Base-by-base conservation (phyloP, 2,888 invertebrate species). In the Lamellibrachia satsuma region DNA sequence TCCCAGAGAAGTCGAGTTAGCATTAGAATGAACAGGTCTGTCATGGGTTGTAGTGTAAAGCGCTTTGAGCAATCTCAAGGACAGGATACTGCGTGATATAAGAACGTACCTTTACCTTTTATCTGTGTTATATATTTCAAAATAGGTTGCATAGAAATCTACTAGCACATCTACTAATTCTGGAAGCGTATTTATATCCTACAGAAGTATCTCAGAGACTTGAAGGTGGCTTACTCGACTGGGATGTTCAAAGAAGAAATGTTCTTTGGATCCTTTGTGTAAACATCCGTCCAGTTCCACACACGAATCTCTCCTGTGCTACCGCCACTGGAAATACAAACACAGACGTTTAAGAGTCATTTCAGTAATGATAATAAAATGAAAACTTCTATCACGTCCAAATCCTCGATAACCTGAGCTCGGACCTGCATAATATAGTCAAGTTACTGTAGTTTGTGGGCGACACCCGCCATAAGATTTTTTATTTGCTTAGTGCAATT, bases 251-350 rank as follows among this genome's bases (percentile, higher is more conserved):
- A 75, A 22, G 75, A 75, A 75, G 75, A 75, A 75, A 75, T 97
- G 0, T 97, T 97, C 92, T 97, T 97, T 8, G 98, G 97, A 90
- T 97, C 97, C 75, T 75, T 75, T 75, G 75, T 75, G 75, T 75
- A 75, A 75, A 75, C 75, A 75, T 75, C 75, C 96, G 98, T 98
- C 98, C 98, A 98, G 92, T 97, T 97, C 97, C 98, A 98, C 2
- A 98, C 98, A 93, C 97, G 97, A 92, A 99, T 98, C 95, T 98
- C 97, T 75, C 98, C 98, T 91, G 97, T 97, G 4, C 98, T 96
- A 90, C 95, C 97, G 91, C 98, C 98, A 92, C 97, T 97, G 93
- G 52, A 92, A 51, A 27, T n/a, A 90, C 11, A 91, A 91, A 90
- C 27, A 93, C 92, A 90, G 94, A 96, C 96, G 95, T 95, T 90